Evolutionary conservation across 2,113 vertebrate species (phyloP).

Genomic region (Suricata suricatta): DNA sequence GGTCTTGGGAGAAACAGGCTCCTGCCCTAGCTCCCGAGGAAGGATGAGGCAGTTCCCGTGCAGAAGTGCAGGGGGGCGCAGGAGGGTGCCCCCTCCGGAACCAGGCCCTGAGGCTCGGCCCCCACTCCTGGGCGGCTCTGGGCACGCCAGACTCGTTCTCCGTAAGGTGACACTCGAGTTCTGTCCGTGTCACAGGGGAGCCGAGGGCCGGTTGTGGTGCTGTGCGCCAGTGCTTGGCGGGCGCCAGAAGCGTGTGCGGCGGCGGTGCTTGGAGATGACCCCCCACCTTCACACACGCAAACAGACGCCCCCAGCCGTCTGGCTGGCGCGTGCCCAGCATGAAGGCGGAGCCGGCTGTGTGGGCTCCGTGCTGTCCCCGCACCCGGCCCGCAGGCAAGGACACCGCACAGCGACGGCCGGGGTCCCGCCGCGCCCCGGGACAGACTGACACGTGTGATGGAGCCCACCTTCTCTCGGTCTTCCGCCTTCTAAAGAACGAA

Average conservation of each 20-base stretch:
- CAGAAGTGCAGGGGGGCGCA: too few species aligned
- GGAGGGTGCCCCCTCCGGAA: background rate
- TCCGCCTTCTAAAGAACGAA: too few species aligned
- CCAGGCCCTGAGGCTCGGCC: background rate
- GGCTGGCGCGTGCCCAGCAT: fast-evolving
- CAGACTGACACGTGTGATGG: fast-evolving
- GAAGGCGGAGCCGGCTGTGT: fast-evolving
- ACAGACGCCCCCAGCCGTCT: fast-evolving
- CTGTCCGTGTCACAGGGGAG: fast-evolving
- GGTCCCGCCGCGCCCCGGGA: background rate
- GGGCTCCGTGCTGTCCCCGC: fast-evolving
- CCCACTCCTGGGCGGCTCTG: background rate
- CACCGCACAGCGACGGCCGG: fast-evolving
- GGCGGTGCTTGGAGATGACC: fast-evolving
- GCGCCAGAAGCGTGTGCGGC: fast-evolving
- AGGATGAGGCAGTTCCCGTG: background rate
- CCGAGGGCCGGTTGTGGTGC: fast-evolving
- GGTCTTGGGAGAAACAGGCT: background rate
- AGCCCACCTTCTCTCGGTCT: background rate
- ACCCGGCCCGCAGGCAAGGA: background rate
- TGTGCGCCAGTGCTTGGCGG: fast-evolving
- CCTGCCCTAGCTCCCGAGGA: fast-evolving
- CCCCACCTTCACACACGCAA: fast-evolving
- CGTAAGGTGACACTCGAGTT: fast-evolving
- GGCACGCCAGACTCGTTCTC: too few species aligned